These are phyloP conservation scores for Sorex araneus DNA, from an alignment of 2,113 vertebrate genomes.

Conservation along the genomic window DNA sequence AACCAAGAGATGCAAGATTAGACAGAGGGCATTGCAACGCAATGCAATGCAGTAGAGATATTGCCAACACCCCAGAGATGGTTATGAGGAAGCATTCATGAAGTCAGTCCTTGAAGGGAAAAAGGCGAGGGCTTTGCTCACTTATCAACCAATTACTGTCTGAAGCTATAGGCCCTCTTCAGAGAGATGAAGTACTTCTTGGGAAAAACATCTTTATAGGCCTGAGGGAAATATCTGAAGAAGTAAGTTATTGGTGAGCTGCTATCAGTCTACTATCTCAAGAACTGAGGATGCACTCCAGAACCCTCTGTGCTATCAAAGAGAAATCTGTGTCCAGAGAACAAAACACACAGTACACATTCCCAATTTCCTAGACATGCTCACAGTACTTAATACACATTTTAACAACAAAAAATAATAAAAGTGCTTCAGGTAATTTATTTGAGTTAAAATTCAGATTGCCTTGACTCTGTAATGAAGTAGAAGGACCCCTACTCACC, in stretches of 20 bases:
- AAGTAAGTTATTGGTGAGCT: not conserved
- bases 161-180: not conserved
- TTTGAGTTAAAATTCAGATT: slow-evolving; percentile 2
- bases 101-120: not conserved
- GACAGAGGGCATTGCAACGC: not conserved
- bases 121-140: not conserved
- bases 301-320: not conserved
- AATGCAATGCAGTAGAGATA: not conserved
- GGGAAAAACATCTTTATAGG: not conserved
- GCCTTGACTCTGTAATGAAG: not conserved
- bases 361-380: not conserved
- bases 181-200: not conserved
- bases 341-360: not conserved
- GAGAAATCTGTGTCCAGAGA: not conserved
- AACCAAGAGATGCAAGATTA: not conserved
- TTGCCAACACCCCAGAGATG: not conserved
- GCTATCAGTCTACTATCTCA: not conserved
- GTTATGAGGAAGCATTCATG: not conserved
- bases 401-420: not conserved
- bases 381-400: not conserved
- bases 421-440: not conserved
- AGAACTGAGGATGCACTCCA: not conserved
- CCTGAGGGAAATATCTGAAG: not conserved
- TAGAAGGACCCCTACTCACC: not conserved
- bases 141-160: not conserved